A percentile compares a stretch with the other conserved stretches of the same genome.
Evolutionary conservation across 2,113 vertebrate genomes (phyloP).

Genomic region (Murina feae): DNA sequence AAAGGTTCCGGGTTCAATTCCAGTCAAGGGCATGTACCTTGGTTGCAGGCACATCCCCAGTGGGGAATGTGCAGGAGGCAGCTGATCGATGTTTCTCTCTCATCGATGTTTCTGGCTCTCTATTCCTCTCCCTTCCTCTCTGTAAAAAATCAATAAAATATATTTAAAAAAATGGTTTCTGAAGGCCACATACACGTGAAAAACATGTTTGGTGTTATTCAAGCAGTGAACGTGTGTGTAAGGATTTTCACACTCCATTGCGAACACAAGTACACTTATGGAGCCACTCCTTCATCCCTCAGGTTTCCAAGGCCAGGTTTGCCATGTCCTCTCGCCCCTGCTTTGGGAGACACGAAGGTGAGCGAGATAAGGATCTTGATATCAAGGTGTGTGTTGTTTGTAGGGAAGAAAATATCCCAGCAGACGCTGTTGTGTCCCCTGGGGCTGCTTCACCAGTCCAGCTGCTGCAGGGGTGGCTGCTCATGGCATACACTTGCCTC

Average conservation of each 20-base stretch:
- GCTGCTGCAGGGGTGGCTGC: not conserved
- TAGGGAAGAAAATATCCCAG: not conserved
- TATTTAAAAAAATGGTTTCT: not conserved
- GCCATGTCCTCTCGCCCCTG: not conserved
- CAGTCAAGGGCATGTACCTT: too few relatives aligned
- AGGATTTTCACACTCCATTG: not conserved
- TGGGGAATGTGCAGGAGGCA: too few relatives aligned
- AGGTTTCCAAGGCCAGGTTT: not conserved
- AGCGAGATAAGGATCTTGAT: not conserved
- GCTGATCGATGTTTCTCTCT: too few relatives aligned
- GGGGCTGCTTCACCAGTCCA: not conserved
- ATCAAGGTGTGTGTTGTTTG: not conserved
- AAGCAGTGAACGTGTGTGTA: not conserved
- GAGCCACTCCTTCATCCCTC: not conserved
- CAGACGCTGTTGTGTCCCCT: rapidly evolving
- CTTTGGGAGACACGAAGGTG: not conserved
- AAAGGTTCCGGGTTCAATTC: too few relatives aligned
- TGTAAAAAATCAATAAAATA: too few relatives aligned
- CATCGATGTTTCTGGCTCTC: too few relatives aligned
- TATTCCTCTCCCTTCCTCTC: too few relatives aligned
- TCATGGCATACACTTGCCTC: rapidly evolving
- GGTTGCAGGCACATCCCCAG: too few relatives aligned
- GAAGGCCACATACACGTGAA: not conserved
- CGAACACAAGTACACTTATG: rapidly evolving
- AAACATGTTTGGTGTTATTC: not conserved